phyloP scores from a whole-genome alignment of 2,113 vertebrate genomes.

The Chiloscyllium plagiosum region DNA sequence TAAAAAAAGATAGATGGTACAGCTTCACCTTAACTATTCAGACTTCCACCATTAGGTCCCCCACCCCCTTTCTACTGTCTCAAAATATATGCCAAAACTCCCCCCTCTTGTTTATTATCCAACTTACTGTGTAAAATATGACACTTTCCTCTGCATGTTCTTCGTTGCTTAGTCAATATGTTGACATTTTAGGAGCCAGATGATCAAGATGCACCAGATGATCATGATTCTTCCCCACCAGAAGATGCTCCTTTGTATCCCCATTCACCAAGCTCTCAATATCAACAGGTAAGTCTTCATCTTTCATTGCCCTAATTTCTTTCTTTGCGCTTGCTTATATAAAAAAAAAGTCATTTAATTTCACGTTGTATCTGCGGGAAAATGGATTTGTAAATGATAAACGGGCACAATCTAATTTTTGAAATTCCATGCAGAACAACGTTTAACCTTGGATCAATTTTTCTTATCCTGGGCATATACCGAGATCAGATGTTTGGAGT shows the following conservation, averaged over 20 bases:
- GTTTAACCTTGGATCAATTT: background rate
- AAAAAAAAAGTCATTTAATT: background rate
- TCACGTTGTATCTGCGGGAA: background rate
- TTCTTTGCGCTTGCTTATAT: background rate
- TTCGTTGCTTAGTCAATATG: slow-evolving; percentile 38
- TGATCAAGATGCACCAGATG: slow-evolving; percentile 93
- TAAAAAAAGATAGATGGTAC: background rate
- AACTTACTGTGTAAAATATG: background rate
- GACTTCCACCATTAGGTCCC: background rate
- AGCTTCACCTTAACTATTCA: background rate
- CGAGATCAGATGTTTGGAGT: background rate
- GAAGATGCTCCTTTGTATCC: slow-evolving; percentile 96
- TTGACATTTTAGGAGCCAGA: slow-evolving; percentile 77
- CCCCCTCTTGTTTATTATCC: background rate
- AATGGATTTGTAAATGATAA: background rate
- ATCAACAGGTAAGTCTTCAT: slow-evolving; percentile 75
- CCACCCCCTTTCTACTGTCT: no score
- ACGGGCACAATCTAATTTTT: background rate
- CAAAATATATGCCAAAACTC: background rate
- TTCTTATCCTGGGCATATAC: background rate
- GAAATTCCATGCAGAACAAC: background rate
- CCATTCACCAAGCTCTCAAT: slow-evolving; percentile 90
- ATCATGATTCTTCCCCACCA: slow-evolving; percentile 93
- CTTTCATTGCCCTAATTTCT: background rate
- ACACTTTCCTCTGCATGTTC: slow-evolving; percentile 38